Conservation (phyloP, 1,140 invertebrate genomes). For the Schlechtendalia chinensis region DNA sequence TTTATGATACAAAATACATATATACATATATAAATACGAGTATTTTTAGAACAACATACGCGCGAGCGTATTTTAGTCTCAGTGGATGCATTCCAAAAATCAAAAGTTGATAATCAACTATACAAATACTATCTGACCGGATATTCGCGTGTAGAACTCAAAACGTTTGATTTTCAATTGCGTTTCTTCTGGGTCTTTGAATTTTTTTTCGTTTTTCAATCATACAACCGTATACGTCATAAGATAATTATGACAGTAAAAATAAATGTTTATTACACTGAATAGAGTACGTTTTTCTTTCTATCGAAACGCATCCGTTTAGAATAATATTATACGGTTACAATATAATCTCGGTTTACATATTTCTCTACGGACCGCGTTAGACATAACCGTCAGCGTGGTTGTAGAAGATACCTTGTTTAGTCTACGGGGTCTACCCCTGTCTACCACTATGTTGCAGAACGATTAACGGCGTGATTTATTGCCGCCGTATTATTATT, state of each 20-base stretch:
- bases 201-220: no score
- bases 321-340: neutral
- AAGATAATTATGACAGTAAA: no score
- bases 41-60: constrained; percentile 34
- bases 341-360: constrained; percentile 16
- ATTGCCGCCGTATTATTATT: constrained; percentile 10
- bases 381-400: neutral
- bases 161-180: neutral
- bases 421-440: constrained; percentile 4
- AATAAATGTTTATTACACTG: no score
- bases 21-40: neutral
- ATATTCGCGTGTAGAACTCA: neutral
- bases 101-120: constrained; percentile 29
- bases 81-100: constrained; percentile 37
- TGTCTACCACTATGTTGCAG: constrained; percentile 12
- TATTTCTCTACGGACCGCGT: neutral
- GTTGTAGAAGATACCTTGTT: constrained; percentile 34
- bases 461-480: constrained; percentile 26
- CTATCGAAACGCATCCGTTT: no score
- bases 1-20: constrained; percentile 7
- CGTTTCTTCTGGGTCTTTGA: no score
- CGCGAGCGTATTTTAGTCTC: constrained; percentile 18
- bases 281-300: no score
- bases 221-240: no score
- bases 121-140: neutral